Percentiles rank a stretch among this genome's conserved stretches.
Evolutionary conservation across 2,797 vertebrate genomes (phyloP).

Genomic region (Morus bassanus): DNA sequence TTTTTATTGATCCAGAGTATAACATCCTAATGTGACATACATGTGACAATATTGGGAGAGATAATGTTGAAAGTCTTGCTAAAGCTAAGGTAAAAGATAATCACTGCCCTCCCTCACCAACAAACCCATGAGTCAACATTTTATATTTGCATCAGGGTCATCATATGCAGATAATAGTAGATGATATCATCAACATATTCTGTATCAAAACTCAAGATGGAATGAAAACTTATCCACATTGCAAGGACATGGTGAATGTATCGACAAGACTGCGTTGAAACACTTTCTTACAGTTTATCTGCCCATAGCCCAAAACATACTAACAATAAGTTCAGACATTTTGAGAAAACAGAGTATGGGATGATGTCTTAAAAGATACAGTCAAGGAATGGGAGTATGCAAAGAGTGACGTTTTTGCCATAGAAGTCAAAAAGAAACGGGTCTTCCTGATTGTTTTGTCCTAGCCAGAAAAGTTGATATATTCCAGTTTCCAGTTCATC

Average conservation of each 20-base stretch:
- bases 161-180: background rate
- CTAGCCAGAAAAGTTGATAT: background rate
- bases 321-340: background rate
- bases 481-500: background rate
- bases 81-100: background rate
- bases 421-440: background rate
- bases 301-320: background rate
- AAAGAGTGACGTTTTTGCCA: background rate
- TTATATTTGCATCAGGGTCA: background rate
- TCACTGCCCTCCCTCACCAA: background rate
- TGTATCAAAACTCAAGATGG: background rate
- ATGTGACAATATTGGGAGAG: background rate
- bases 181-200: background rate
- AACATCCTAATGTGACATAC: background rate
- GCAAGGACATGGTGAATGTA: background rate
- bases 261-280: background rate
- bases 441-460: background rate
- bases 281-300: background rate
- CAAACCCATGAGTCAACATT: background rate
- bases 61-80: background rate
- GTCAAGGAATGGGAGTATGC: background rate
- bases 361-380: background rate
- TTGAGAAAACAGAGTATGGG: background rate
- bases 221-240: background rate
- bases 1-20: background rate